A percentile compares a stretch with the other conserved stretches of the same genome.
phyloP scores from a whole-genome alignment of 2,797 vertebrate species.

The Mus minutoides region DNA sequence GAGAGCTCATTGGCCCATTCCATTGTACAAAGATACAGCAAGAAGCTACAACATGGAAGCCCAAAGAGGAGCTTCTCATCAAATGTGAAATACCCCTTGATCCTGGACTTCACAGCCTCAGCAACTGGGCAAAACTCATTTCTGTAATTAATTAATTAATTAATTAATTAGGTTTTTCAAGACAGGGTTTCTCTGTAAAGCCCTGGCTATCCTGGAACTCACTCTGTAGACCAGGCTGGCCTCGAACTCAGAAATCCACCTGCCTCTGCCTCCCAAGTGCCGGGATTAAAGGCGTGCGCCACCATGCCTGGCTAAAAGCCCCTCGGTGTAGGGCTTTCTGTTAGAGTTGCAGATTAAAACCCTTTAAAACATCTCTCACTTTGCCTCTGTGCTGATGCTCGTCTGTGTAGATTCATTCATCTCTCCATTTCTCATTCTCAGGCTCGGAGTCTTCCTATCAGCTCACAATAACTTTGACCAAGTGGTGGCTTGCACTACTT shows the following conservation, averaged over 20 bases:
- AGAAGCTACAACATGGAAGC: background rate
- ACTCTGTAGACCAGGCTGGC: no score
- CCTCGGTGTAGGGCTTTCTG: background rate
- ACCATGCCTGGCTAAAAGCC: no score
- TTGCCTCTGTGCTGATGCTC: background rate
- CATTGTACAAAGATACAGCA: background rate
- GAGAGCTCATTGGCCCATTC: background rate
- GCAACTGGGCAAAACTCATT: background rate
- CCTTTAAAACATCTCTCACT: background rate
- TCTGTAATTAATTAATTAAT: no score
- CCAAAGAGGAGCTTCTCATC: background rate
- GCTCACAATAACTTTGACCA: background rate
- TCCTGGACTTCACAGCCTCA: background rate
- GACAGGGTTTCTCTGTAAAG: no score
- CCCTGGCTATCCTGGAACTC: no score
- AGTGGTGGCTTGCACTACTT: background rate
- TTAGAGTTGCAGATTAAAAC: background rate
- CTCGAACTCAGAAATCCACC: no score
- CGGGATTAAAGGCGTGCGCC: no score
- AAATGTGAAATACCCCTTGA: background rate
- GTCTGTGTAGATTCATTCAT: conserved; percentile 15
- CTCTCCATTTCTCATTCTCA: background rate
- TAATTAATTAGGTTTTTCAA: no score
- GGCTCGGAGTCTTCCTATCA: background rate
- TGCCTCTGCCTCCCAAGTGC: no score